Conservation (phyloP, 2,797 vertebrate species). For the Danionella dracula region DNA sequence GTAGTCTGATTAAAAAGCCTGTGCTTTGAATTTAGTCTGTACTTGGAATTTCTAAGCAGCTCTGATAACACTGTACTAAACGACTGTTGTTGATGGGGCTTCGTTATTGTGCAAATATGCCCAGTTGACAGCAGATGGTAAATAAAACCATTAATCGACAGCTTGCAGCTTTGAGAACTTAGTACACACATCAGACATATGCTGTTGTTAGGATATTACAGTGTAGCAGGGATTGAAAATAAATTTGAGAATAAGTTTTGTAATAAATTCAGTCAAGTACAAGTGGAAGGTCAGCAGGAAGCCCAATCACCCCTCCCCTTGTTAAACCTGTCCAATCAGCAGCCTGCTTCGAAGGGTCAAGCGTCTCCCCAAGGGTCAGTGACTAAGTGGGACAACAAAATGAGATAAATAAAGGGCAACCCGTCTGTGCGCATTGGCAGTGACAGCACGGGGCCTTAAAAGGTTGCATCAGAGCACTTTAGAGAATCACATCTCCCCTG, state of each 20-base stretch:
- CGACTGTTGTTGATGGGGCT: no score
- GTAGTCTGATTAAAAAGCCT: background rate
- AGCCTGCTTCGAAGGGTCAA: conserved; percentile 25
- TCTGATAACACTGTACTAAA: background rate
- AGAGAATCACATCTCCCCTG: conserved; percentile 18
- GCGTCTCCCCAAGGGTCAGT: conserved; percentile 34
- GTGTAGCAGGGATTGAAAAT: background rate
- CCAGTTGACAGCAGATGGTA: background rate
- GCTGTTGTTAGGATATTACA: background rate
- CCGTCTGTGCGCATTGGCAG: conserved; percentile 19
- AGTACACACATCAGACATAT: background rate
- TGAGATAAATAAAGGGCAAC: conserved; percentile 35
- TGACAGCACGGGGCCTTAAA: conserved; percentile 36
- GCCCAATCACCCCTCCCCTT: background rate
- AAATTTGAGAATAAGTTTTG: background rate
- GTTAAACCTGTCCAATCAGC: conserved; percentile 8
- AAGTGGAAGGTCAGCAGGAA: conserved; percentile 6
- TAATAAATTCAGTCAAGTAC: background rate
- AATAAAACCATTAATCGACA: conserved; percentile 9
- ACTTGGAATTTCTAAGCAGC: background rate
- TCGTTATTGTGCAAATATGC: background rate
- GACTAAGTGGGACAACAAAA: conserved; percentile 44
- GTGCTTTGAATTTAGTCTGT: background rate
- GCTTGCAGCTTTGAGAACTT: background rate
- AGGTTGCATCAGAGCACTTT: conserved; percentile 41